These are phyloP conservation scores for Parthenolecanium corni DNA, from an alignment of 2,888 invertebrate genomes.

Conservation along the genomic window DNA sequence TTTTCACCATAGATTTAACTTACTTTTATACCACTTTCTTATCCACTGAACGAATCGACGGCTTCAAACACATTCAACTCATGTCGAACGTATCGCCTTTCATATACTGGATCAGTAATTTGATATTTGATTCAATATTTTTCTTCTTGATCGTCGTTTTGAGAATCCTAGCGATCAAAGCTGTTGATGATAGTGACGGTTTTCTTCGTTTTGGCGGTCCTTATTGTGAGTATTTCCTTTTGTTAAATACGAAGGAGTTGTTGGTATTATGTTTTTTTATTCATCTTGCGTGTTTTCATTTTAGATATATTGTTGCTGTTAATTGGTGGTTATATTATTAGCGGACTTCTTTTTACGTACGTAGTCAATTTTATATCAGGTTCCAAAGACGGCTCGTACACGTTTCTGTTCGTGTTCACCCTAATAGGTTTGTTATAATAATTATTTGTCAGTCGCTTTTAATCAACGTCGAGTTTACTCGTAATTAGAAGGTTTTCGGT, in stretches of 20 bases:
- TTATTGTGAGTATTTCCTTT: background rate
- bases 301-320: conserved; percentile 8
- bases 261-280: background rate
- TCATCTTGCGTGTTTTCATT: background rate
- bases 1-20: conserved; percentile 39
- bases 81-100: conserved; percentile 52
- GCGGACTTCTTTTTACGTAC: conserved; percentile 18
- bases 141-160: conserved; percentile 30
- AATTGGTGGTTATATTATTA: background rate
- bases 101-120: conserved; percentile 52
- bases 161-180: background rate
- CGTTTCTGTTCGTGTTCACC: conserved; percentile 4
- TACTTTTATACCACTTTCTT: conserved; percentile 50
- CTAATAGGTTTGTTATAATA: background rate
- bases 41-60: conserved; percentile 48
- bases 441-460: no score
- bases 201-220: conserved; percentile 1
- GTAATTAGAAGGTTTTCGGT: background rate
- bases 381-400: conserved; percentile 13
- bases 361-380: background rate
- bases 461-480: no score
- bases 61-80: conserved; percentile 54
- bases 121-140: conserved; percentile 45
- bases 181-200: background rate
- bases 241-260: background rate